Evolutionary conservation across 2,113 vertebrate genomes (phyloP).

Genomic region (Sapayoa aenigma): DNA sequence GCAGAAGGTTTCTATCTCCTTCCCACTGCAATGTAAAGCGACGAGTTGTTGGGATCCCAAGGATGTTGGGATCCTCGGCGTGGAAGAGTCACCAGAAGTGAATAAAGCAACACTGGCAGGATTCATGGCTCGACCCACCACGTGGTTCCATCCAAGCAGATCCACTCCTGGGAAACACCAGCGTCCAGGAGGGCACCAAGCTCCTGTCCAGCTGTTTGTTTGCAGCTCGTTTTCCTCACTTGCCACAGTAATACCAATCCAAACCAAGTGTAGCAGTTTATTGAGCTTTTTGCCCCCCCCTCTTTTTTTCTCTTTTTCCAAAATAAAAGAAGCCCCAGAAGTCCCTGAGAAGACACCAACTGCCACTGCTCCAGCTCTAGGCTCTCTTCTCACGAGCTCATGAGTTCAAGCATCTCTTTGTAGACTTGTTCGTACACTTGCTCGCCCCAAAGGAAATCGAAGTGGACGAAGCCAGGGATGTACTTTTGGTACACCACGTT

Average conservation of each 20-base stretch:
- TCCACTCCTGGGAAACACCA: background rate
- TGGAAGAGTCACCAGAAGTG: background rate
- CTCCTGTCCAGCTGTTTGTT: background rate
- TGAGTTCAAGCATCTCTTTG: slow-evolving; percentile 73
- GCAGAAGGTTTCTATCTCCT: background rate
- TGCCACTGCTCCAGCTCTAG: background rate
- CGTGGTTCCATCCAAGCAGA: background rate
- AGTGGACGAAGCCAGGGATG: slow-evolving; percentile 75
- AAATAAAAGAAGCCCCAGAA: background rate
- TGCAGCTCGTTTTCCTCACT: background rate
- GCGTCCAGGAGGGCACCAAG: background rate
- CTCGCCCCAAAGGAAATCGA: slow-evolving; percentile 78
- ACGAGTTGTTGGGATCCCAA: too few relatives aligned
- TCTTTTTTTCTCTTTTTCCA: background rate
- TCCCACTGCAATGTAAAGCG: background rate
- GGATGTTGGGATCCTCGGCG: background rate
- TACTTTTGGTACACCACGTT: slow-evolving; percentile 70
- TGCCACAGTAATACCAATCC: background rate
- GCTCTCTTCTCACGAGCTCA: background rate
- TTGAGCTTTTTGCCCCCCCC: background rate
- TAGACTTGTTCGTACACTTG: slow-evolving; percentile 71
- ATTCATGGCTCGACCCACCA: background rate
- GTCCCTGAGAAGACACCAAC: background rate
- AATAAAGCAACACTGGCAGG: background rate
- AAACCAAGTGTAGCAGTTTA: background rate